Evolutionary conservation across 2,797 vertebrate genomes (phyloP).

Genomic region (Mycteria americana): DNA sequence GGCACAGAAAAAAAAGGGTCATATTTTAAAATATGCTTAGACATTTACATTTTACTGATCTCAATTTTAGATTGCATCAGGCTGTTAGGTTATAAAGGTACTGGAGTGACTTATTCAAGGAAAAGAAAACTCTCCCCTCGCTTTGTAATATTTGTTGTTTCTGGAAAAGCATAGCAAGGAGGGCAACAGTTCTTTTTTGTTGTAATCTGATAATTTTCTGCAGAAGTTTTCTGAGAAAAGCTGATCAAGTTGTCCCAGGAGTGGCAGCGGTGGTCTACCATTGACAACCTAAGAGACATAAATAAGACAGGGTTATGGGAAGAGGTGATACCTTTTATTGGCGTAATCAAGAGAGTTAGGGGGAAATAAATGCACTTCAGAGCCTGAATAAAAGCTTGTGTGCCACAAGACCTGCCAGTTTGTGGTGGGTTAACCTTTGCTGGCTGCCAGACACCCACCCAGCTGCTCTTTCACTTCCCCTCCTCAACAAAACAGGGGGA

Average conservation of each 20-base stretch:
- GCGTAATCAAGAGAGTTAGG: not conserved
- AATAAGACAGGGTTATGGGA: not conserved
- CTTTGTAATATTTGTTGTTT: not conserved
- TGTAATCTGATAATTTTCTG: not conserved
- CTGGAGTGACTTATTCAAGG: not conserved
- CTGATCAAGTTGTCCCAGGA: not conserved
- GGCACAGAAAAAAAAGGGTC: not conserved
- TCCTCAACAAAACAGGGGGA: accelerated
- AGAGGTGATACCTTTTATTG: not conserved
- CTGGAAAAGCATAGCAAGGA: not conserved
- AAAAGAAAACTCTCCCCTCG: not conserved
- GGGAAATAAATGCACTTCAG: not conserved
- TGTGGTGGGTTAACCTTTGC: not conserved
- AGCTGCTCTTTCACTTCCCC: not conserved
- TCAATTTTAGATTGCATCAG: not conserved
- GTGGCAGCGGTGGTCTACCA: not conserved
- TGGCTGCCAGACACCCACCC: not conserved
- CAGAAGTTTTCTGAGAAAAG: not conserved
- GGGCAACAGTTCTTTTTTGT: not conserved
- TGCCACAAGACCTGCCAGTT: not conserved
- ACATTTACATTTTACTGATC: not conserved
- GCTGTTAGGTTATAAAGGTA: not conserved
- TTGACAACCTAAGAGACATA: not conserved
- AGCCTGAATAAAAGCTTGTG: not conserved
- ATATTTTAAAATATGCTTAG: not conserved